Evolutionary conservation across 2,113 vertebrate species (phyloP).

Genomic region (Sus scrofa): T2T-Sscrofa CM000830.6:122483001-122483500

Average conservation of each 20-base stretch:
- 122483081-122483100: neutral
- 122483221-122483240: neutral
- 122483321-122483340: neutral
- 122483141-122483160: neutral
- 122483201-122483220: neutral
- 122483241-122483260: neutral
- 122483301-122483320: neutral
- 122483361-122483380: neutral
- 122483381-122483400: neutral
- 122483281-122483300: neutral
- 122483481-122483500: too few relatives aligned
- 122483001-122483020: neutral
- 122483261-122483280: neutral
- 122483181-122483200: neutral
- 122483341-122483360: neutral
- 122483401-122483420: constrained; percentile 5
- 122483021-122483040: neutral
- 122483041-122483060: neutral
- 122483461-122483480: too few relatives aligned
- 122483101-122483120: constrained; percentile 24
- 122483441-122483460: too few relatives aligned
- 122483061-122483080: neutral
- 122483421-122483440: neutral
- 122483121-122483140: neutral
- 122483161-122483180: neutral